A percentile compares a stretch with the other conserved stretches of the same genome.
Evolutionary conservation across 2,113 vertebrate species (phyloP).

Genomic region (Jaculus jaculus): DNA sequence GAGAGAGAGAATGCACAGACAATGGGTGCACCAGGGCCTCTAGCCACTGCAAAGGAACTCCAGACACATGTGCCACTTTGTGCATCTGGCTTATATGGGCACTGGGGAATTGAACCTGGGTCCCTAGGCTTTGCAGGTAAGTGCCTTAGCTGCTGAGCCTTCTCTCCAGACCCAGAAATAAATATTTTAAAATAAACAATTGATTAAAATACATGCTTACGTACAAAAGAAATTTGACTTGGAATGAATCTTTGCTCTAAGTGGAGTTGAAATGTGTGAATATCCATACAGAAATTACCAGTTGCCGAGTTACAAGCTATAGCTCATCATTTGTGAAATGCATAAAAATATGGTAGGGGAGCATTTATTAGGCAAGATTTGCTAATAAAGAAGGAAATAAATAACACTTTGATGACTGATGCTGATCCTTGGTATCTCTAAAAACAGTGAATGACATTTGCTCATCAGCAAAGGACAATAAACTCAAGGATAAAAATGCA

Average conservation of each 20-base stretch:
- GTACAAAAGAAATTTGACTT: constrained; percentile 27
- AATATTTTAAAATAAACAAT: constrained; percentile 29
- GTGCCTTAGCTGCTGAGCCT: no score
- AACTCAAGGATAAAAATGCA: neutral
- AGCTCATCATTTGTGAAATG: constrained; percentile 20
- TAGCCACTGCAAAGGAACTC: no score
- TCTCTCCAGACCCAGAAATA: neutral
- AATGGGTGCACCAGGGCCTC: no score
- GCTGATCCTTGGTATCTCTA: neutral
- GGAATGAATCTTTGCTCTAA: neutral
- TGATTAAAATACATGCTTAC: constrained; percentile 32
- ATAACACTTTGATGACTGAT: neutral
- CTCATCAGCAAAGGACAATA: neutral
- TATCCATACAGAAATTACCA: constrained; percentile 6
- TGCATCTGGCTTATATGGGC: no score
- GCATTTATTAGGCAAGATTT: constrained; percentile 9
- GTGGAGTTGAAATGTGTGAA: constrained; percentile 1
- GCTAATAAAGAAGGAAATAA: constrained; percentile 25
- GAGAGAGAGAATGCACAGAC: no score
- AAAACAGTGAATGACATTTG: constrained; percentile 9
- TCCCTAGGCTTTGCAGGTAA: no score
- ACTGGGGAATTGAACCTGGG: no score
- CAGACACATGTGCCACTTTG: no score
- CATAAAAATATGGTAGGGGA: neutral
- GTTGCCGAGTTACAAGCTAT: neutral